Base-by-base conservation (phyloP, 2,113 vertebrate genomes). In the Dermatemys mawii region DNA sequence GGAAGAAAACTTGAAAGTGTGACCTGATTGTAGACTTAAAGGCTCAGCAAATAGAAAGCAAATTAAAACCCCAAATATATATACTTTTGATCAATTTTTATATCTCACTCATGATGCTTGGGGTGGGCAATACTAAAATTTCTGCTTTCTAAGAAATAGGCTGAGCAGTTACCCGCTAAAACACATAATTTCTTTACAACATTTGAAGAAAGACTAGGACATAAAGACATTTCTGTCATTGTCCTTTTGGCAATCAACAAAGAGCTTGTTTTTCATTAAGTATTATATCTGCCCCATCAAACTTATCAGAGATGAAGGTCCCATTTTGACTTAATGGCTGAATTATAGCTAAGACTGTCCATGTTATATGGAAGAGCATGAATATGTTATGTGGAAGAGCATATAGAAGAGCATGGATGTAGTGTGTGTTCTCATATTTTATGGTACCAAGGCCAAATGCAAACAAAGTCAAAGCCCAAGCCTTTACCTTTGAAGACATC, bases 401-500 rank as follows among this genome's bases (percentile, higher is more conserved):
- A 17, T 21, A 35, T 19, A 35, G 35, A n/a, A 35, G 63, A 67
- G 35, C 63, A 38, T 67, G 7, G 10, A 38, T n/a, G n/a, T n/a
- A 57, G 55, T 57, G 27, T 55, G 54, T 57, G 27, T 57, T 11
- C 11, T 57, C 55, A 29, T 57, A 29, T 67, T 38, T 67, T 67
- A 67, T 21, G 17, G 55, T 21, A 32, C 46, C 90, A 38, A 32
- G 24, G 16, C 55, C 85, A 67, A 78, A 12, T 49, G 10, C 24
- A 13, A 87, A 89, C 48, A 44, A 81, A 85, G 79, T 21, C 29
- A 9, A 51, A 87, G 48, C 81, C 32, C 60, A 63, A 63, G 57
- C 32, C 32, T n/a, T 89, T 32, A 46, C 26, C 50, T 80, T 87
- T 49, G 57, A 90, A 86, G 87, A 49, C 87, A 92, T 82, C 90